Percentiles rank a stretch among this genome's conserved stretches.
Evolutionary conservation across 2,888 invertebrate species (phyloP).

Genomic region (Caenorhabditis sp.): DNA sequence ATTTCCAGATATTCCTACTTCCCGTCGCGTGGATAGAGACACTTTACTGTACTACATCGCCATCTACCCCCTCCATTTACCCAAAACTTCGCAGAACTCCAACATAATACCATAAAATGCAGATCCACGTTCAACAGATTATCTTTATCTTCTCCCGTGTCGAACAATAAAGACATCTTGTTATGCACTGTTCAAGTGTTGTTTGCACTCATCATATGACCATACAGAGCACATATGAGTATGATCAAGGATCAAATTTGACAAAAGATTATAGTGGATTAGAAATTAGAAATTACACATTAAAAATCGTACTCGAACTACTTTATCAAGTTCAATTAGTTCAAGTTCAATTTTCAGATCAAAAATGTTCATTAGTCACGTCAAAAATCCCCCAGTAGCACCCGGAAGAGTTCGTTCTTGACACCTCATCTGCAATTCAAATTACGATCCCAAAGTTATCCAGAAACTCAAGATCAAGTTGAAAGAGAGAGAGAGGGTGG

Average conservation of each 20-base stretch:
- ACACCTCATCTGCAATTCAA: slow-evolving; percentile 26
- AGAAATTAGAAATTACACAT: too few species aligned
- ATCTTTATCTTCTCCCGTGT: slow-evolving; percentile 44
- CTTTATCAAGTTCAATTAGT: too few species aligned
- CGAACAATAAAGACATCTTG: slow-evolving; percentile 55
- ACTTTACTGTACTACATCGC: not conserved
- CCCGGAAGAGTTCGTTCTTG: slow-evolving; percentile 58
- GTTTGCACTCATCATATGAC: slow-evolving; percentile 14
- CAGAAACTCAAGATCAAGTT: slow-evolving; percentile 42
- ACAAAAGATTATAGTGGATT: too few species aligned
- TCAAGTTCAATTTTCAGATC: too few species aligned
- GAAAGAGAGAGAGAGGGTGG: slow-evolving; percentile 24
- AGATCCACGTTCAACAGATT: slow-evolving; percentile 37
- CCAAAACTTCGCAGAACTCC: slow-evolving; percentile 32
- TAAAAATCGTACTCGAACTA: too few species aligned
- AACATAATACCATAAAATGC: slow-evolving; percentile 30
- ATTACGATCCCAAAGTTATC: slow-evolving; percentile 36
- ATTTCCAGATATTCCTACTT: slow-evolving; percentile 65
- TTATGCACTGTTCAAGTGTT: slow-evolving; percentile 32
- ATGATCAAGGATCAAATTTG: too few species aligned
- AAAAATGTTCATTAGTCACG: too few species aligned
- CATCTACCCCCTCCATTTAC: not conserved
- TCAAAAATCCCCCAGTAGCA: not conserved
- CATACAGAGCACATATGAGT: not conserved
- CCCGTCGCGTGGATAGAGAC: slow-evolving; percentile 60